Evolutionary conservation across 2,888 invertebrate species (phyloP).

Genomic region (Trachelus iudaicus): DNA sequence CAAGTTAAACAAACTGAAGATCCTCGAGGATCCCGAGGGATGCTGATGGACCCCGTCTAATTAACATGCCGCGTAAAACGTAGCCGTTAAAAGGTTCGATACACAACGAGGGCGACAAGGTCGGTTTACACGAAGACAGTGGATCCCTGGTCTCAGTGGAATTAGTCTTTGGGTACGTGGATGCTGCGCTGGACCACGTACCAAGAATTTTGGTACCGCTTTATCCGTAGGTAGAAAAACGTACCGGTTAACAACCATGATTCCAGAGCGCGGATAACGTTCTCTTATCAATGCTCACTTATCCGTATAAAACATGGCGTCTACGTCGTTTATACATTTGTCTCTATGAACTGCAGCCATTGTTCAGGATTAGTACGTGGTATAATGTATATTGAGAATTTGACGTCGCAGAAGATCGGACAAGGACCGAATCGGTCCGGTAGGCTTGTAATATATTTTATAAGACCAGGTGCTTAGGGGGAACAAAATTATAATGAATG

Average conservation of each 20-base stretch:
- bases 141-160: not conserved
- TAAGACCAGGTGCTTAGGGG: not conserved
- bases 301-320: not conserved
- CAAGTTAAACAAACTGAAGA: slow-evolving; percentile 1
- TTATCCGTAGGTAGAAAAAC: not conserved
- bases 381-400: not conserved
- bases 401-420: not conserved
- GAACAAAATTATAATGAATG: slow-evolving; percentile 1
- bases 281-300: not conserved
- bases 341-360: not conserved
- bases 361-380: not conserved
- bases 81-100: not conserved
- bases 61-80: not conserved
- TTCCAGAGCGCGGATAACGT: not conserved
- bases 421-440: not conserved
- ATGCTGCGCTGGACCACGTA: not conserved
- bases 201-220: not conserved
- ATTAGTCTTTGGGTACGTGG: not conserved
- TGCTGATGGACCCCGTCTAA: not conserved
- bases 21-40: not conserved
- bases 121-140: not conserved
- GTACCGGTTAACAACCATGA: not conserved
- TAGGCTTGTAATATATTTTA: not conserved
- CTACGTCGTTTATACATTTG: not conserved
- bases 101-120: not conserved